Evolutionary conservation across 2,797 vertebrate species (phyloP).

Genomic region (Poeciliopsis infans): DNA sequence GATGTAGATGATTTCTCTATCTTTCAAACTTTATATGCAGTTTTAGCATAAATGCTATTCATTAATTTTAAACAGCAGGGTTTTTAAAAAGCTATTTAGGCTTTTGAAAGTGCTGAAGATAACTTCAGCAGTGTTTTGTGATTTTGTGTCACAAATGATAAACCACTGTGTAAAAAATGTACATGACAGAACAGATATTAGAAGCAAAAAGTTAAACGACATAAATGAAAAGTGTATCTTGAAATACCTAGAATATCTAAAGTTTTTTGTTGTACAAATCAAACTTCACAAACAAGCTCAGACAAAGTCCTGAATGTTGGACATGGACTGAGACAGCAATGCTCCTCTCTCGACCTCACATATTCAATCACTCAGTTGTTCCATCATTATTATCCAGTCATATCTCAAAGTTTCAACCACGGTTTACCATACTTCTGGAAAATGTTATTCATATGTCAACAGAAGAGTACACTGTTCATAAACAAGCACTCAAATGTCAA

Average conservation of each 20-base stretch:
- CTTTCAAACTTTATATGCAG: background rate
- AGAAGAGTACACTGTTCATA: slow-evolving; percentile 13
- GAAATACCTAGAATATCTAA: background rate
- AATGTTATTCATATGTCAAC: slow-evolving; percentile 50
- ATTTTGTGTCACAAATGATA: background rate
- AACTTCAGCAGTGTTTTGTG: background rate
- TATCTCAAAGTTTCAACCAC: slow-evolving; percentile 28
- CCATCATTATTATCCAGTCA: slow-evolving; percentile 22
- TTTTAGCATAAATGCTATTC: background rate
- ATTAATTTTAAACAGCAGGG: background rate
- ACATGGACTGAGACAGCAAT: background rate
- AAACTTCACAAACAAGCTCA: background rate
- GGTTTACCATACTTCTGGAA: slow-evolving; percentile 55
- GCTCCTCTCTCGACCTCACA: slow-evolving; percentile 5
- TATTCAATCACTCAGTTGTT: slow-evolving; percentile 26
- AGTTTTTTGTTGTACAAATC: background rate
- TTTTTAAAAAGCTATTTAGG: background rate
- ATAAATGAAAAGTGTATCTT: background rate
- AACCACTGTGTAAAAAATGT: background rate
- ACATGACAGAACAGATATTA: no score
- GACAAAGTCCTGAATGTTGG: background rate
- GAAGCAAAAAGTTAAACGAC: background rate
- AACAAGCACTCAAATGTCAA: slow-evolving; percentile 20
- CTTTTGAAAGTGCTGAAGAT: background rate
- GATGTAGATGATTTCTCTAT: background rate